Percentiles rank a stretch among this genome's conserved stretches.
Conservation (phyloP, 2,888 invertebrate genomes). For the Tethea ocularis region DNA sequence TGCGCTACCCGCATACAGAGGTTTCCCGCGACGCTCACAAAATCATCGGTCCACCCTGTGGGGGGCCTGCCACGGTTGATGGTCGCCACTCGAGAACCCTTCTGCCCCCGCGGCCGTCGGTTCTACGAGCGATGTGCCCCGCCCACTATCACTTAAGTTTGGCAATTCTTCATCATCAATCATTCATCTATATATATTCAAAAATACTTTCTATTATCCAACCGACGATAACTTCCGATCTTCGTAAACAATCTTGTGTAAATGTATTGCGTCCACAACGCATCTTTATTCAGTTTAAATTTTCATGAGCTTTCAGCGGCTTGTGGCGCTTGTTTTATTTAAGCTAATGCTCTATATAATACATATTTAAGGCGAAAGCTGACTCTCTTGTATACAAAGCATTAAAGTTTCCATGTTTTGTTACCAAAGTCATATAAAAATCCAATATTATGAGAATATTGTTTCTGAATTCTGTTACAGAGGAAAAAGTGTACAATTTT, state of each 20-base stretch:
- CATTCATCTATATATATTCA: background rate
- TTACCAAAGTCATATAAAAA: background rate
- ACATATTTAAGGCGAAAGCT: background rate
- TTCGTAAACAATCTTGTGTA: background rate
- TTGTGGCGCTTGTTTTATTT: slow-evolving; percentile 7
- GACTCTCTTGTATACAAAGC: background rate
- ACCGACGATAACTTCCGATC: background rate
- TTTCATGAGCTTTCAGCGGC: slow-evolving; percentile 18
- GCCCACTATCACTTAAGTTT: too few species aligned
- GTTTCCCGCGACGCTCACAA: too few species aligned
- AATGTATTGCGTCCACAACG: background rate
- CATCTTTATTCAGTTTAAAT: slow-evolving; percentile 20
- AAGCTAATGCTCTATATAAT: background rate
- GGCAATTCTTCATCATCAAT: too few species aligned
- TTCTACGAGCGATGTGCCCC: too few species aligned
- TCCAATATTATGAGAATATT: too few species aligned
- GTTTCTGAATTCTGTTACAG: too few species aligned
- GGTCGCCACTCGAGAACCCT: too few species aligned
- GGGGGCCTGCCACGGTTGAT: too few species aligned
- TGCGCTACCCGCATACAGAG: too few species aligned
- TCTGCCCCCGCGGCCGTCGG: too few species aligned
- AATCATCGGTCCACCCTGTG: too few species aligned
- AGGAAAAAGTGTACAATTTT: background rate
- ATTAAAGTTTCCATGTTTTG: background rate
- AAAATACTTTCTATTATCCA: background rate